phyloP scores from a whole-genome alignment of 2,113 vertebrate genomes.

The Eurystomus gularis region DNA sequence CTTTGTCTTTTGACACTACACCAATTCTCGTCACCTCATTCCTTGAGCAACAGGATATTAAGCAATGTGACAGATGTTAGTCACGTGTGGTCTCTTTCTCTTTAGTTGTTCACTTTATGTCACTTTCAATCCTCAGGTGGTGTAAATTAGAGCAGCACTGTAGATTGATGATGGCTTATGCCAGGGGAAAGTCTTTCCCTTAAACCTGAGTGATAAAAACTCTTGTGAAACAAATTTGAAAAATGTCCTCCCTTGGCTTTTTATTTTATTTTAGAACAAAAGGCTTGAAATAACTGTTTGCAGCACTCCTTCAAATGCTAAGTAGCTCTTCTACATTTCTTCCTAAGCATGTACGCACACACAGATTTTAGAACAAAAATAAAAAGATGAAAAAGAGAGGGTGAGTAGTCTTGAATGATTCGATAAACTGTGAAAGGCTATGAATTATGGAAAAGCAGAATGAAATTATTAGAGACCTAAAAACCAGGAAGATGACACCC shows the following conservation, averaged over 20 bases:
- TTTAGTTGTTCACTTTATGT: constrained; percentile 32
- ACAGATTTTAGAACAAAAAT: constrained; percentile 22
- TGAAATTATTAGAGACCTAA: not conserved
- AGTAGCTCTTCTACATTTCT: constrained; percentile 42
- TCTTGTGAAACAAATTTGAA: constrained; percentile 53
- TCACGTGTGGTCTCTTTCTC: constrained; percentile 32
- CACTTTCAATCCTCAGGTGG: constrained; percentile 43
- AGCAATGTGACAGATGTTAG: not conserved
- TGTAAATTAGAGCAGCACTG: constrained; percentile 40
- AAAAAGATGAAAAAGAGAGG: constrained; percentile 50
- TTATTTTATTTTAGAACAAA: constrained; percentile 66
- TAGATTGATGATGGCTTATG: constrained; percentile 11
- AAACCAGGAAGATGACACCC: constrained; percentile 9
- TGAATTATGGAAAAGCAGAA: constrained; percentile 44
- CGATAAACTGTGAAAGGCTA: not conserved
- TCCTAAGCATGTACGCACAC: not conserved
- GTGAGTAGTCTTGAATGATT: constrained; percentile 3
- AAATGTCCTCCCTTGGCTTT: constrained; percentile 16
- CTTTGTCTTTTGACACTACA: not conserved
- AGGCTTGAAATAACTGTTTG: constrained; percentile 56
- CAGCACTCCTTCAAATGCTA: constrained; percentile 48
- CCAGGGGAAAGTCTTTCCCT: not conserved
- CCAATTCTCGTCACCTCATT: constrained; percentile 3
- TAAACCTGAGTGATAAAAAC: constrained; percentile 12
- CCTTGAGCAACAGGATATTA: constrained; percentile 2